Conservation (phyloP, 2,797 vertebrate species). For the Hydrocynus forskahlii region DNA sequence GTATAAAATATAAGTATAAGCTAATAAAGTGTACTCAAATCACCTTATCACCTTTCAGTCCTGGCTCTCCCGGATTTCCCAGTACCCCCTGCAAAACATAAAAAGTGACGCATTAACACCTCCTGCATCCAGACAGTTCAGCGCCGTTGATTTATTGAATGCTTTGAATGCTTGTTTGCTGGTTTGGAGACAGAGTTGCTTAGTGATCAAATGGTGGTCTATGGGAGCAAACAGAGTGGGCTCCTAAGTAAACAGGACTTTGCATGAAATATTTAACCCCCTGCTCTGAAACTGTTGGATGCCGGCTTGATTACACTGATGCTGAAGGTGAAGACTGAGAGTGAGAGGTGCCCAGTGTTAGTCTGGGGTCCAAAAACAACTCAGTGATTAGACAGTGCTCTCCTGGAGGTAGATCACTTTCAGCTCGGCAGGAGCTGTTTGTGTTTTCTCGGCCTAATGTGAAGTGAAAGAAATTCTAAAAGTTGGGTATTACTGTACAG, state of each 20-base stretch:
- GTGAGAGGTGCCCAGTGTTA: slow-evolving; percentile 1
- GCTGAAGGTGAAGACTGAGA: neutral
- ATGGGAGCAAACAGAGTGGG: slow-evolving; percentile 12
- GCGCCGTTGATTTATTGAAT: neutral
- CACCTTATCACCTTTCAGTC: slow-evolving; percentile 99
- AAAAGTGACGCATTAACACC: slow-evolving; percentile 49
- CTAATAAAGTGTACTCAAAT: slow-evolving; percentile 91
- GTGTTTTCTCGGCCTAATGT: slow-evolving; percentile 25
- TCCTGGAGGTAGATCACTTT: slow-evolving; percentile 27
- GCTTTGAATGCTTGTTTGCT: slow-evolving; percentile 22
- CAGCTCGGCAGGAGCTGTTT: slow-evolving; percentile 21
- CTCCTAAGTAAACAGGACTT: slow-evolving; percentile 9
- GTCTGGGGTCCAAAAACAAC: slow-evolving; percentile 35
- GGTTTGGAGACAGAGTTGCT: slow-evolving; percentile 1
- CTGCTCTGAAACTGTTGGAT: neutral
- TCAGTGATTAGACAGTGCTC: slow-evolving; percentile 61
- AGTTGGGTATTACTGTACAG: slow-evolving; percentile 25
- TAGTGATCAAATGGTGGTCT: slow-evolving; percentile 11
- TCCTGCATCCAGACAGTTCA: slow-evolving; percentile 1
- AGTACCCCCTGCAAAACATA: slow-evolving; percentile 84
- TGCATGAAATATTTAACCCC: slow-evolving; percentile 1
- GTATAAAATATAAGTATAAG: slow-evolving; percentile 57
- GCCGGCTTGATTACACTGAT: neutral
- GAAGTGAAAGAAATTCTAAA: slow-evolving; percentile 43
- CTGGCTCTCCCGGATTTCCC: slow-evolving; percentile 92